Percentiles rank a stretch among this genome's conserved stretches.
These are phyloP conservation scores for Exephanes ischioxanthus DNA, from an alignment of 2,888 invertebrate species.

Conservation along the genomic window DNA sequence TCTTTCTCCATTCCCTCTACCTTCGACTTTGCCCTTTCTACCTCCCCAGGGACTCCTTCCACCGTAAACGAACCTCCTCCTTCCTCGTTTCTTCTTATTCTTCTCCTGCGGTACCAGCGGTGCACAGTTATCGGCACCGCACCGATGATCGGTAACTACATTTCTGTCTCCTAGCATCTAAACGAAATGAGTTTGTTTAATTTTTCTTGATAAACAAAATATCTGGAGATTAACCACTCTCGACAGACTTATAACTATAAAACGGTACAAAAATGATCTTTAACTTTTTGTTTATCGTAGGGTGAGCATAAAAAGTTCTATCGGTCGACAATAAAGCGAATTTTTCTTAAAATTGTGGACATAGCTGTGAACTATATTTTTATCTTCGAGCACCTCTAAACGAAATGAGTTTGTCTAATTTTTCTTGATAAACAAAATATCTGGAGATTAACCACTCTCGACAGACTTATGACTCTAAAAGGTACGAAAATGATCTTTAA, in stretches of 20 bases:
- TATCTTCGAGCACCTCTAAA: no score
- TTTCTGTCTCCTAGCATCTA: background rate
- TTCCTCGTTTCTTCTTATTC: conserved; percentile 1
- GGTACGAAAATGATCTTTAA: background rate
- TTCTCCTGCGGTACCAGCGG: background rate
- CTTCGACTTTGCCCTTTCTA: conserved; percentile 33
- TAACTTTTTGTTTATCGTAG: background rate
- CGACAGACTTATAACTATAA: background rate
- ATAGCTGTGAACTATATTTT: background rate
- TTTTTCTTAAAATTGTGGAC: background rate
- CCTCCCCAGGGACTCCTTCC: conserved; percentile 18
- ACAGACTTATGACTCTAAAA: background rate
- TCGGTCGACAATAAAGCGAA: background rate
- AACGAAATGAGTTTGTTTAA: background rate
- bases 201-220: background rate
- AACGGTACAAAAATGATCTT: background rate
- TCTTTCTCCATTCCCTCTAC: conserved; percentile 27
- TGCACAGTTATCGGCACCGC: background rate
- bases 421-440: background rate
- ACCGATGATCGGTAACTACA: background rate
- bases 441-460: background rate
- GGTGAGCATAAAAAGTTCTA: background rate
- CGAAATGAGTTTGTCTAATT: background rate
- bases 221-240: background rate
- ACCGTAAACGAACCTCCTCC: conserved; percentile 14